Evolutionary conservation across 1,140 invertebrate genomes (phyloP).

Genomic region (Drosophila repleta): DNA sequence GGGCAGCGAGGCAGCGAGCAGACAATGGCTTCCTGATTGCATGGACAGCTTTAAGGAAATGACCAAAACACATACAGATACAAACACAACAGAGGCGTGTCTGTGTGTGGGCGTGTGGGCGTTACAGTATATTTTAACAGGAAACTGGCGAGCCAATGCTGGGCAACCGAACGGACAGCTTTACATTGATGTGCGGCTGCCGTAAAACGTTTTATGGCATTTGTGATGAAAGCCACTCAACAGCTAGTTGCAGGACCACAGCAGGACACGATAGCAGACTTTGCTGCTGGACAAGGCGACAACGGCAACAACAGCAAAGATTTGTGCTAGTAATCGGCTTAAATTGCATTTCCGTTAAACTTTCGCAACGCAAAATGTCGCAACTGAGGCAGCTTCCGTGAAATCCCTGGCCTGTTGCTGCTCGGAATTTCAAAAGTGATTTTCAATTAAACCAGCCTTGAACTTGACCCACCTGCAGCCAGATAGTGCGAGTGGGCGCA

Average conservation of each 20-base stretch:
- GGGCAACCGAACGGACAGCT: slow-evolving; percentile 25
- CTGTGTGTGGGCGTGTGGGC: slow-evolving; percentile 2
- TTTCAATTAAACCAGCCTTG: slow-evolving; percentile 20
- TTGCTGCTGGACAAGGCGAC: neutral
- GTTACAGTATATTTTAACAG: slow-evolving; percentile 30
- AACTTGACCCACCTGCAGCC: slow-evolving; percentile 31
- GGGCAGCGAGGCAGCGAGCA: slow-evolving; percentile 35
- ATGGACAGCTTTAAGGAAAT: slow-evolving; percentile 72
- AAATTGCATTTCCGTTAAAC: slow-evolving; percentile 58
- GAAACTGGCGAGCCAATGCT: slow-evolving; percentile 23
- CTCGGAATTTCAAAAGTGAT: slow-evolving; percentile 1
- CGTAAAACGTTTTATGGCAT: slow-evolving; percentile 42
- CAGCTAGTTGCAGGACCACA: slow-evolving; percentile 1
- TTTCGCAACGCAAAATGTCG: slow-evolving; percentile 27
- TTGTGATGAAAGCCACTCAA: slow-evolving; percentile 24
- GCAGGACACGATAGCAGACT: neutral
- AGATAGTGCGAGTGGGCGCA: slow-evolving; percentile 1
- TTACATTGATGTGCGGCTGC: slow-evolving; percentile 40
- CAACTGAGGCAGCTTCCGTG: slow-evolving; percentile 16
- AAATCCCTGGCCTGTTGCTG: neutral
- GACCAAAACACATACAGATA: slow-evolving; percentile 29
- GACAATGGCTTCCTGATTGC: slow-evolving; percentile 77
- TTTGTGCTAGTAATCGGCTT: slow-evolving; percentile 72
- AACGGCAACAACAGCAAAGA: slow-evolving; percentile 26
- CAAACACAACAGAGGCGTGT: neutral